These are phyloP conservation scores for Myopa testacea DNA, from an alignment of 2,888 invertebrate species.

Conservation along the genomic window DNA sequence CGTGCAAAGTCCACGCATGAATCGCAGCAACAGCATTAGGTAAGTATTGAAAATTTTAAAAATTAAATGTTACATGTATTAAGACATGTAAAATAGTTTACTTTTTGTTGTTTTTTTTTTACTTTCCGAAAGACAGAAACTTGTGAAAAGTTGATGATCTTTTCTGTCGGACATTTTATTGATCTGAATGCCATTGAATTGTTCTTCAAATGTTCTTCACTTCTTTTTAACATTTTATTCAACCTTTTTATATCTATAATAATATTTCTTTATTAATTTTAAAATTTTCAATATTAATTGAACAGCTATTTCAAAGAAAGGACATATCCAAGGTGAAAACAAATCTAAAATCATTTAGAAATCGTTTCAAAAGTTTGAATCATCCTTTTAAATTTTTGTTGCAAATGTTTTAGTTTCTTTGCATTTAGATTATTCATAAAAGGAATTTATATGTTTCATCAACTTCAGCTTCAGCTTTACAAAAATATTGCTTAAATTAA, in stretches of 20 bases:
- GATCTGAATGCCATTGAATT: neutral
- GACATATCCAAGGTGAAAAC: constrained; percentile 85
- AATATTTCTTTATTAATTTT: neutral
- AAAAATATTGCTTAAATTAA: neutral
- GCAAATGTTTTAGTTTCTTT: neutral
- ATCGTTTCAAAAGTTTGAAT: neutral
- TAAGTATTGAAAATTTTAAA: constrained; percentile 67
- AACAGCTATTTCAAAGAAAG: constrained; percentile 89
- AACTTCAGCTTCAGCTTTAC: neutral
- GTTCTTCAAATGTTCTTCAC: neutral
- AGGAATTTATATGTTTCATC: neutral
- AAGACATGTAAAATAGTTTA: neutral
- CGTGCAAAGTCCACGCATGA: constrained; percentile 76
- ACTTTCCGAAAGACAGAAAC: neutral
- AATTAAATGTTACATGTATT: neutral
- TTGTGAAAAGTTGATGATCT: neutral
- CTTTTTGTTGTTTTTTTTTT: neutral
- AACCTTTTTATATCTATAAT: neutral
- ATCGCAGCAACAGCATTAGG: constrained; percentile 94
- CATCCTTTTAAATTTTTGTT: neutral
- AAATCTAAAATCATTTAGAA: neutral
- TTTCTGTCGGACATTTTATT: neutral
- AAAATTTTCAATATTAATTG: constrained; percentile 7
- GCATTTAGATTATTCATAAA: neutral
- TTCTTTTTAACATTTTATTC: neutral